These are phyloP conservation scores for Urocyon cinereoargenteus DNA, from an alignment of 2,797 vertebrate genomes.

Conservation along the genomic window DNA sequence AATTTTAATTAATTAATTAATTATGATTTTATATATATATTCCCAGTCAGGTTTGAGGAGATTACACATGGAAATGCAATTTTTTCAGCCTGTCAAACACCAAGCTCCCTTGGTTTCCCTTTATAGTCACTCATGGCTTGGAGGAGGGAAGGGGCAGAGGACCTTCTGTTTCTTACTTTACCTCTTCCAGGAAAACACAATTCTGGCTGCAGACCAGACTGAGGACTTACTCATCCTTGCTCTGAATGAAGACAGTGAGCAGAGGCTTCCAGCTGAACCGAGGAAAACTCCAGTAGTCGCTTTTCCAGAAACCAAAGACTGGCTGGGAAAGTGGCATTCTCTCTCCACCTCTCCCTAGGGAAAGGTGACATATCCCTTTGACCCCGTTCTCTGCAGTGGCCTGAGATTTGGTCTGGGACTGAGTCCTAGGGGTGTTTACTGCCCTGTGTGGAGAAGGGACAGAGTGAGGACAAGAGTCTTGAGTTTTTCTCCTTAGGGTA, in stretches of 20 bases:
- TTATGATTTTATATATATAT: too few relatives aligned
- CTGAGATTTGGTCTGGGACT: not conserved
- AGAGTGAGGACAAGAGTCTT: not conserved
- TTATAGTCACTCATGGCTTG: not conserved
- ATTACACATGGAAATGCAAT: too few relatives aligned
- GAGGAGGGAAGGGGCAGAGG: not conserved
- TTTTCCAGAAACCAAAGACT: not conserved
- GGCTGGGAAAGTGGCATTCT: not conserved
- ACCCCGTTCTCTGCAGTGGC: not conserved
- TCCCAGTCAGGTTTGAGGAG: too few relatives aligned
- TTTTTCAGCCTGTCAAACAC: not conserved
- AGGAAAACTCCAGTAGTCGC: not conserved
- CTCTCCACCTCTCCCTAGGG: not conserved
- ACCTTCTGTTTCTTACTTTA: not conserved
- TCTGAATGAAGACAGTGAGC: not conserved
- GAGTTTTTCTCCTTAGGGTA: not conserved
- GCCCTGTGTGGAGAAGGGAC: not conserved
- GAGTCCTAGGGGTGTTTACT: not conserved
- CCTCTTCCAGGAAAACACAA: not conserved
- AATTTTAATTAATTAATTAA: too few relatives aligned
- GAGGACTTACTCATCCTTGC: not conserved
- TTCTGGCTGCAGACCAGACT: not conserved
- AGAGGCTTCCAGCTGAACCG: not conserved
- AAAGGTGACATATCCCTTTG: not conserved
- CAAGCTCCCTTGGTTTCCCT: not conserved